Conservation (phyloP, 2,797 vertebrate genomes). For the Neosilurus mollespiculum region DNA sequence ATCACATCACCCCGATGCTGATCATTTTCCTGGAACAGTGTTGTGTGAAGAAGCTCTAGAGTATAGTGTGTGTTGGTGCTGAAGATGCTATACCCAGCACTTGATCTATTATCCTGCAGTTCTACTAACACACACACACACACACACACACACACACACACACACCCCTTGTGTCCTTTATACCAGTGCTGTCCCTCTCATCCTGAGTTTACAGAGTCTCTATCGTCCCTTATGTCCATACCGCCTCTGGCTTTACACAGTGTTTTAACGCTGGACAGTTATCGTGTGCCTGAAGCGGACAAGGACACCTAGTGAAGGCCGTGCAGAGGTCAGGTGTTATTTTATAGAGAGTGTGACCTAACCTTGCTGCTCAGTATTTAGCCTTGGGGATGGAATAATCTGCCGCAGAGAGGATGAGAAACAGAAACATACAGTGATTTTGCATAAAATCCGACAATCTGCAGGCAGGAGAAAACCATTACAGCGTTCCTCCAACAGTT, state of each 20-base stretch:
- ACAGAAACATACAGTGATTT: conserved; percentile 6
- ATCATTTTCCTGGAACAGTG: background rate
- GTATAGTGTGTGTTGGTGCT: background rate
- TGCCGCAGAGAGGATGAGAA: background rate
- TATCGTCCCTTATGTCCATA: conserved; percentile 32
- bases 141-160: background rate
- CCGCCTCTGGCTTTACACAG: conserved; percentile 7
- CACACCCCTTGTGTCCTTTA: conserved; percentile 24
- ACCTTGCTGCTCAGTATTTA: conserved; percentile 16
- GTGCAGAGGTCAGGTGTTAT: conserved; percentile 37
- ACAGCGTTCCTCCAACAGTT: conserved; percentile 45
- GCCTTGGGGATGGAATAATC: conserved; percentile 25
- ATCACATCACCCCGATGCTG: background rate
- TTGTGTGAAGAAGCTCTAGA: no score
- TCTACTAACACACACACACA: conserved; percentile 16
- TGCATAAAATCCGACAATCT: conserved; percentile 28
- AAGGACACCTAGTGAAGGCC: conserved; percentile 3
- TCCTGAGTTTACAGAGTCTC: background rate
- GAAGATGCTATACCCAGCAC: background rate
- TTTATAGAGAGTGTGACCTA: conserved; percentile 38
- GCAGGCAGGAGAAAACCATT: conserved; percentile 45
- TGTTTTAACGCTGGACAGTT: background rate
- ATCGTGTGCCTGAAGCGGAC: background rate
- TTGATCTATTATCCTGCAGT: background rate
- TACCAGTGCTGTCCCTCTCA: background rate